These are phyloP conservation scores for Cavia porcellus DNA, from an alignment of 2,113 vertebrate genomes.

Conservation along the genomic window DNA sequence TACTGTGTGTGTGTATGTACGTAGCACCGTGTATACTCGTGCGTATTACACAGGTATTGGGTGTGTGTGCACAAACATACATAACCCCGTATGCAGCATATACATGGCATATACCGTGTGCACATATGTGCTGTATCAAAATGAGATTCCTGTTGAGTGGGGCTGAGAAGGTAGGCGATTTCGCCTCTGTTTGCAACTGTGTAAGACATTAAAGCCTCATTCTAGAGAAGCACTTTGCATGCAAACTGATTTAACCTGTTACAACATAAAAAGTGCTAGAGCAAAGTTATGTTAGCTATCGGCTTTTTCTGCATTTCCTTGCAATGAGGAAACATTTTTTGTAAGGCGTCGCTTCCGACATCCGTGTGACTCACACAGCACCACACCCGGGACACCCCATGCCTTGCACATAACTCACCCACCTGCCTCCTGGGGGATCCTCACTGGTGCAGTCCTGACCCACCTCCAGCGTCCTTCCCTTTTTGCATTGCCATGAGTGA, in stretches of 20 bases:
- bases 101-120: background rate
- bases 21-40: background rate
- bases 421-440: background rate
- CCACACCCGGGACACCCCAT: accelerated
- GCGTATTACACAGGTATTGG: too few species aligned
- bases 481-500: background rate
- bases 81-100: too few species aligned
- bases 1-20: background rate
- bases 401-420: accelerated
- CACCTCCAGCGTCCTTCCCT: too few species aligned
- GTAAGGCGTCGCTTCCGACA: accelerated
- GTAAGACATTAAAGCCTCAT: background rate
- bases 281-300: background rate
- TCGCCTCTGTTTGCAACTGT: background rate
- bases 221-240: background rate
- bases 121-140: accelerated
- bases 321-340: accelerated
- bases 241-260: background rate
- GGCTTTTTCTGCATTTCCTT: background rate
- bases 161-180: background rate
- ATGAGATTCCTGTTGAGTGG: accelerated
- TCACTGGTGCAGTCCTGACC: background rate
- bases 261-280: background rate
- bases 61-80: background rate
- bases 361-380: too few species aligned